Evolutionary conservation across 2,113 vertebrate species (phyloP), one percentile per base, ranked within the genome.

Genomic region (Nannospalax galili): DNA sequence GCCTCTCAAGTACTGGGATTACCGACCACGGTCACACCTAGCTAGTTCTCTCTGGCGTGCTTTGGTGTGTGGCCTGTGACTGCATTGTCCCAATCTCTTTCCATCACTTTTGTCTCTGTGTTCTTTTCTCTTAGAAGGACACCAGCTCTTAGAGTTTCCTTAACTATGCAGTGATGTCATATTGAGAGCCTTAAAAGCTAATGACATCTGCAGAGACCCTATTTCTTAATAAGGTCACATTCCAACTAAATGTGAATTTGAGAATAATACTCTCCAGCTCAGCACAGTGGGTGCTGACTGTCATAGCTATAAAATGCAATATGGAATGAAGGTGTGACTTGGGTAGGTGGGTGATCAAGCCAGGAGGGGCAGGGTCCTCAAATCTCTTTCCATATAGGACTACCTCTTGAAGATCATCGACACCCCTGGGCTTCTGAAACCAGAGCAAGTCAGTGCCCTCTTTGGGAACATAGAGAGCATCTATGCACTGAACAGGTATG

Each of bases 381-480:
- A 7, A 6, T 58, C 65, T 72, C 16, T 93, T 48, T 79, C 90
- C 69, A 37, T 0, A 72, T 97, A 99, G 99, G 99, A 99, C 96
- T 99, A 99, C 97, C 98, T 99, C 96, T 98, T 99, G 95, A 99
- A 99, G 97, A 99, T 99, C 95, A 99, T 99, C 0, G 99, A 99
- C 2, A 97, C 97, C 0, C 98, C 98, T 0, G 98, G 99, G 93
- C 99, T 99, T 4, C 99, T 99, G 95, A 98, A 97, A 4, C 99
- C 99, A 0, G 99, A 99, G 88, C 99, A 99, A 97, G 99, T 99
- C 95, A 99, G 98, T 3, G 98, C 98, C 1, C 98, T 99, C 62
- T 99, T 99, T 11, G 99, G 99, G 90, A 99, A 99, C 98, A 99
- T 99, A 42, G 99, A 99, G 96, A 99, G 98, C 97, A 99, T 99